phyloP scores from a whole-genome alignment of 2,797 vertebrate species.

The Hydrolagus colliei region DNA sequence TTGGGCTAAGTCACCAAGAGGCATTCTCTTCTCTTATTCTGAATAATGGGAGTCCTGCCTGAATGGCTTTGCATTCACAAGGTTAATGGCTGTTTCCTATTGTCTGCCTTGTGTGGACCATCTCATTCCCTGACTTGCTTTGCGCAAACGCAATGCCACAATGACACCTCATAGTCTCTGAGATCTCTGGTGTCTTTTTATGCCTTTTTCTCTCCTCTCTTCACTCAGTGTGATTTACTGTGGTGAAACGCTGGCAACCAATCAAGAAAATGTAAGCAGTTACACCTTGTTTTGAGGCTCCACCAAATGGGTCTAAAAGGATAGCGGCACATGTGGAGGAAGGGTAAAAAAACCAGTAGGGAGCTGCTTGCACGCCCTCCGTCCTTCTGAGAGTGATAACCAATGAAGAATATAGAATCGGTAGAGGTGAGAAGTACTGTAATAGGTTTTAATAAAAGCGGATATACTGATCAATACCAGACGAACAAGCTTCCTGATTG shows the following conservation, averaged over 20 bases:
- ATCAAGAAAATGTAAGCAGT: not conserved
- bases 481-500: not conserved
- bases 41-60: too few species aligned
- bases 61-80: too few species aligned
- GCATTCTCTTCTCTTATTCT: too few species aligned
- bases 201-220: not conserved
- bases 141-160: too few species aligned
- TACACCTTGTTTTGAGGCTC: not conserved
- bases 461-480: not conserved
- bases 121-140: too few species aligned
- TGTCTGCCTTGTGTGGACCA: too few species aligned
- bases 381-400: not conserved
- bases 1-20: too few species aligned
- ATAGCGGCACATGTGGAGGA: not conserved
- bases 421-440: not conserved
- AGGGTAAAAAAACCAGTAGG: not conserved
- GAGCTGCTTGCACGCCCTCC: not conserved
- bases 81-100: too few species aligned
- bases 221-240: not conserved
- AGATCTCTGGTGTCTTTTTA: not conserved
- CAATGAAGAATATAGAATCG: not conserved
- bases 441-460: not conserved
- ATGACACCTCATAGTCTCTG: too few species aligned
- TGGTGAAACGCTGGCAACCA: not conserved
- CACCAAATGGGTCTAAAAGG: not conserved